A percentile compares a stretch with the other conserved stretches of the same genome.
Evolutionary conservation across 2,113 vertebrate species (phyloP).

Genomic region (Calyptommatus sinebrachiatus): DNA sequence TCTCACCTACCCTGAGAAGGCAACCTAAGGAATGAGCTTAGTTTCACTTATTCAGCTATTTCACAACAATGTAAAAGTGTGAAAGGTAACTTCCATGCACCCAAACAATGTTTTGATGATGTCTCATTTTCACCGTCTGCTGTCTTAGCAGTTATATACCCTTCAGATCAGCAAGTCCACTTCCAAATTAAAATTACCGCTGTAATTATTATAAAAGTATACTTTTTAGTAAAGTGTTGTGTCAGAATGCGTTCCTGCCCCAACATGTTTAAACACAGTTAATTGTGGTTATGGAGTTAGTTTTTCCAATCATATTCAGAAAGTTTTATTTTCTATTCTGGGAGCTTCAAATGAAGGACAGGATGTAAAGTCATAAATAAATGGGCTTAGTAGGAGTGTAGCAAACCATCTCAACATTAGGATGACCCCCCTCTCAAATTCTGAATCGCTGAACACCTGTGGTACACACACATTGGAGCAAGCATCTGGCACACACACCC

Average conservation of each 20-base stretch:
- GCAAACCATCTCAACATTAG: too few species aligned
- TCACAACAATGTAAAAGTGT: constrained; percentile 12
- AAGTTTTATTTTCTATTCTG: neutral
- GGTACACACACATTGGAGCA: too few species aligned
- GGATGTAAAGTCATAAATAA: too few species aligned
- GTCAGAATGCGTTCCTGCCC: neutral
- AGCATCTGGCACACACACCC: too few species aligned
- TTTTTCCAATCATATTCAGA: constrained; percentile 21
- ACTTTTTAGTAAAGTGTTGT: constrained; percentile 3
- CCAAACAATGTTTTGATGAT: constrained; percentile 32
- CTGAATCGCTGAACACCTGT: too few species aligned
- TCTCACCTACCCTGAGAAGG: neutral
- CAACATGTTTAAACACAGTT: neutral
- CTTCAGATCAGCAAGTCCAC: constrained; percentile 29
- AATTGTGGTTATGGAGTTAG: neutral
- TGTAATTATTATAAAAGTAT: neutral
- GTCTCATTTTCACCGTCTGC: constrained; percentile 29
- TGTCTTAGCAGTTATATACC: neutral
- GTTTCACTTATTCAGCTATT: constrained; percentile 9
- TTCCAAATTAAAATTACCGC: constrained; percentile 15
- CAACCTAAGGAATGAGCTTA: neutral
- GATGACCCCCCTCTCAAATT: too few species aligned
- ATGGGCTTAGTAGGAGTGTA: too few species aligned
- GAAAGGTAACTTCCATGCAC: constrained; percentile 17
- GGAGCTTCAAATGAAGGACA: too few species aligned